A percentile compares a stretch with the other conserved stretches of the same genome.
Evolutionary conservation across 2,797 vertebrate species (phyloP).

Genomic region (Rhynchotus rufescens): DNA sequence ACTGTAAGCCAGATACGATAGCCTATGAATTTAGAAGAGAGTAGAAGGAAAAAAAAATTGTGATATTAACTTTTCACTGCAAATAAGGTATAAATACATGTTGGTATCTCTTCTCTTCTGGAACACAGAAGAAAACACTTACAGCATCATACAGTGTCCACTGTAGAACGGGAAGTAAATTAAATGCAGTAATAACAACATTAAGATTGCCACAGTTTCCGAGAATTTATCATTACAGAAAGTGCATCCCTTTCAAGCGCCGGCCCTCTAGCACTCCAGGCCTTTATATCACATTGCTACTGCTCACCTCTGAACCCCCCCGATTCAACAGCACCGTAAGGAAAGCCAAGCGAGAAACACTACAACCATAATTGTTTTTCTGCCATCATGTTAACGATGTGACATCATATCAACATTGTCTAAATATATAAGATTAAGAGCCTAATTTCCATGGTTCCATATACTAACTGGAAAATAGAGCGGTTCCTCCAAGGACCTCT

Average conservation of each 20-base stretch:
- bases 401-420: conserved; percentile 8
- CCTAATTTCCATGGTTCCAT: neutral
- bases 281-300: neutral
- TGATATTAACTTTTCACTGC: neutral
- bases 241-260: conserved; percentile 16
- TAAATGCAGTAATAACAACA: conserved; percentile 18
- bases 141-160: neutral
- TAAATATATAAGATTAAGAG: neutral
- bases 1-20: neutral
- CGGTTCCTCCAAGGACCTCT: neutral
- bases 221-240: conserved; percentile 27
- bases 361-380: neutral
- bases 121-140: conserved; percentile 5
- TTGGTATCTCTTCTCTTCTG: neutral
- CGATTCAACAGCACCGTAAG: neutral
- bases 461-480: neutral
- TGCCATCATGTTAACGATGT: fast-evolving
- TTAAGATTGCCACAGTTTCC: conserved; percentile 26
- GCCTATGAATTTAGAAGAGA: neutral
- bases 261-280: conserved; percentile 2
- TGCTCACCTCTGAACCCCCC: conserved; percentile 27
- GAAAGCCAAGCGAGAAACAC: conserved; percentile 7
- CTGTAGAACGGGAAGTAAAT: conserved; percentile 11
- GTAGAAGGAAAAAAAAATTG: neutral
- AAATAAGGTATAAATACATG: neutral